phyloP scores from a whole-genome alignment of 2,797 vertebrate species.

The Taeniopygia guttata region DNA sequence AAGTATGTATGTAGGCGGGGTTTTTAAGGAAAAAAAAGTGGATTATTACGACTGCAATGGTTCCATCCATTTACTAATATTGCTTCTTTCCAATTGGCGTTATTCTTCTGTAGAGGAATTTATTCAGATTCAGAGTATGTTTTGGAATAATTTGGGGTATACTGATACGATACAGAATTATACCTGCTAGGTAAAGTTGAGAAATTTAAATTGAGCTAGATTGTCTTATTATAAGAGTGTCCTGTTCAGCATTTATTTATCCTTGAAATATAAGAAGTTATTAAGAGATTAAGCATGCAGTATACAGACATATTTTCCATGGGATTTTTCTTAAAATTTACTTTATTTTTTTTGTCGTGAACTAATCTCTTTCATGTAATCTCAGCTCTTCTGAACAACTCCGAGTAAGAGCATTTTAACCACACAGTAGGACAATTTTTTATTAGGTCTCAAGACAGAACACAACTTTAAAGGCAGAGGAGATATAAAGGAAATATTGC shows the following conservation, averaged over 20 bases:
- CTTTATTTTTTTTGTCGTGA: neutral
- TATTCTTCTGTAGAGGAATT: neutral
- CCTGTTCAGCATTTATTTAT: neutral
- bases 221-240: too few relatives aligned
- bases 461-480: neutral
- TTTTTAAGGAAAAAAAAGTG: neutral
- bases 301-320: neutral
- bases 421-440: neutral
- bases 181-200: neutral
- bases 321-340: rapidly evolving
- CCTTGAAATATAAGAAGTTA: neutral
- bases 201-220: neutral
- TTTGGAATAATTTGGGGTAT: neutral
- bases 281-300: neutral
- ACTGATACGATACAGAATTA: neutral
- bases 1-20: neutral
- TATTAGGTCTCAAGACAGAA: neutral
- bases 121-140: neutral
- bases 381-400: neutral
- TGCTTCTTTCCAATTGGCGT: neutral
- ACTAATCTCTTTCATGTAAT: neutral
- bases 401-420: neutral
- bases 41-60: neutral
- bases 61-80: neutral
- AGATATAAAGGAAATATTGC: neutral